A percentile compares a stretch with the other conserved stretches of the same genome.
These are phyloP conservation scores for human DNA, from an alignment of 2,113 vertebrate genomes.

Conservation along the genomic window GRCh38 chr12:117565001-117565500, in stretches of 20 bases:
- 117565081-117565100: background rate
- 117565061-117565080: background rate
- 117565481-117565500: background rate
- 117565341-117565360: background rate
- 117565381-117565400: background rate
- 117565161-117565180: rapidly evolving
- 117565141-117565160: background rate
- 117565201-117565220: background rate
- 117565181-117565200: background rate
- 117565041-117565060: background rate
- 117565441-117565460: background rate
- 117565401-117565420: background rate
- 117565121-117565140: background rate
- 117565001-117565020: background rate
- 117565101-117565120: background rate
- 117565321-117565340: background rate
- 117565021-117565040: background rate
- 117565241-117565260: background rate
- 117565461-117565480: rapidly evolving
- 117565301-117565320: background rate
- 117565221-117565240: background rate
- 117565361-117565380: background rate
- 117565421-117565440: rapidly evolving
- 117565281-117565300: background rate
- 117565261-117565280: background rate